A percentile compares a stretch with the other conserved stretches of the same genome.
Evolutionary conservation across 2,113 vertebrate species (phyloP).

Genomic region (Canis aureus): DNA sequence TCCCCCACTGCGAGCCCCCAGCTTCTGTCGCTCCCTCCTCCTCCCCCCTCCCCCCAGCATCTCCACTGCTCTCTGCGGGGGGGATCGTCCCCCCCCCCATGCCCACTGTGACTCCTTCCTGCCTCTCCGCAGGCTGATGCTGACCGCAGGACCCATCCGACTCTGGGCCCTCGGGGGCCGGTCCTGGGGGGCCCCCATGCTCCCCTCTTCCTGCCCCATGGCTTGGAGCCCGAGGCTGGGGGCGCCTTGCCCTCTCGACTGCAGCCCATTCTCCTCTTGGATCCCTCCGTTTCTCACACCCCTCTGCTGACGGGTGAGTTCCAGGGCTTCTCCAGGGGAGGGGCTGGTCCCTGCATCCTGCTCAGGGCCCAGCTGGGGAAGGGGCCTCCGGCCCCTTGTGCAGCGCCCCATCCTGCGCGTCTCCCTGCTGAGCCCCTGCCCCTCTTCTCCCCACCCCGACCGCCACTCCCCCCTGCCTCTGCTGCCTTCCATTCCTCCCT

Average conservation of each 20-base stretch:
- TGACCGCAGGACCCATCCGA: conserved; percentile 85
- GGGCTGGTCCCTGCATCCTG: background rate
- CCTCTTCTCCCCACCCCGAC: no score
- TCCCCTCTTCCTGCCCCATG: conserved; percentile 89
- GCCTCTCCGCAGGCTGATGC: conserved; percentile 88
- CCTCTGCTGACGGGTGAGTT: conserved; percentile 91
- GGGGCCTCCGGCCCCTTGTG: background rate
- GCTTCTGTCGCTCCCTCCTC: conserved; percentile 63
- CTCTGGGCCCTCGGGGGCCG: conserved; percentile 87
- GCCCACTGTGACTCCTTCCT: background rate
- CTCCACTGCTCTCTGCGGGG: background rate
- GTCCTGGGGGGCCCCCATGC: conserved; percentile 86
- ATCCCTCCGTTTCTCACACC: conserved; percentile 91
- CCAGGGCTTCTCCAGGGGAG: background rate
- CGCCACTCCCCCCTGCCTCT: background rate
- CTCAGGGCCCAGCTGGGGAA: background rate
- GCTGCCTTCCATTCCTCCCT: background rate
- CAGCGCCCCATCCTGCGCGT: background rate
- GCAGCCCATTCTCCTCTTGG: conserved; percentile 94
- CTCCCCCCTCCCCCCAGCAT: background rate
- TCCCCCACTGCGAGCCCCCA: conserved; percentile 11
- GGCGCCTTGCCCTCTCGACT: conserved; percentile 88
- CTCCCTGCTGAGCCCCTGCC: background rate
- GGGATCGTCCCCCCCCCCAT: background rate
- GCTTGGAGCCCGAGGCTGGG: conserved; percentile 91